phyloP scores from a whole-genome alignment of 2,113 vertebrate genomes.

The Acinonyx jubatus region DNA sequence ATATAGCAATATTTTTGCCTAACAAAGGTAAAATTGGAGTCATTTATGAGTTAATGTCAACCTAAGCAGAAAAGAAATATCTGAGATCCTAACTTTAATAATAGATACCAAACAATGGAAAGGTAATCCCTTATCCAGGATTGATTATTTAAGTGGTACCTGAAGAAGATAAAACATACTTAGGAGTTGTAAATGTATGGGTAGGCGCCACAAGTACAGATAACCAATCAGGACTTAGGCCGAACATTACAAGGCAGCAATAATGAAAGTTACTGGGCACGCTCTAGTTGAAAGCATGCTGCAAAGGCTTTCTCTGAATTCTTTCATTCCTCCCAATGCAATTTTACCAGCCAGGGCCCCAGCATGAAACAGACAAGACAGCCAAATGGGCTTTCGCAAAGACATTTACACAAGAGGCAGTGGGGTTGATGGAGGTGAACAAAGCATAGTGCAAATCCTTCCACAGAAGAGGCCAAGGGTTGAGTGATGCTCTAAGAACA shows the following conservation, averaged over 20 bases:
- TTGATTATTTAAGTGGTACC: neutral
- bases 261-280: neutral
- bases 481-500: neutral
- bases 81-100: neutral
- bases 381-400: neutral
- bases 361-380: neutral
- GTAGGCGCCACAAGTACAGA: neutral
- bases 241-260: neutral
- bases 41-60: neutral
- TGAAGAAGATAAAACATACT: neutral
- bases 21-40: neutral
- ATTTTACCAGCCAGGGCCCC: neutral
- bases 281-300: neutral
- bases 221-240: neutral
- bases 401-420: neutral
- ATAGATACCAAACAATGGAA: neutral
- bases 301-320: neutral
- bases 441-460: neutral
- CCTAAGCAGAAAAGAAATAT: neutral
- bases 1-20: neutral
- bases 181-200: neutral
- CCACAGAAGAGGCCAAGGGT: neutral
- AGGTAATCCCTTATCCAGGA: neutral
- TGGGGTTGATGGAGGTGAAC: neutral
- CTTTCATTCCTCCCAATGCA: neutral